phyloP scores from a whole-genome alignment of 1,140 invertebrate genomes.

The Polyergus mexicanus region DNA sequence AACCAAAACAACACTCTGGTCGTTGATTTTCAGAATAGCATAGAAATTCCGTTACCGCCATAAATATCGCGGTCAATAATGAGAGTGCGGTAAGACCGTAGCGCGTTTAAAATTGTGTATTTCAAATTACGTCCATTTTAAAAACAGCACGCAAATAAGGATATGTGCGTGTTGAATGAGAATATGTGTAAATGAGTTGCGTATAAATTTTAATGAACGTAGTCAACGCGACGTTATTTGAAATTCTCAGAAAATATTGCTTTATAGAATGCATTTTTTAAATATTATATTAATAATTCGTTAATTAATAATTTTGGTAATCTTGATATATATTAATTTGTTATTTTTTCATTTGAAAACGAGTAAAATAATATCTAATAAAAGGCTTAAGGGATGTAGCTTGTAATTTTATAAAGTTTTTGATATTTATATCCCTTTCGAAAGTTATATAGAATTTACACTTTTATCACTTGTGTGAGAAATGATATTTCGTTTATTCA shows the following conservation, averaged over 20 bases:
- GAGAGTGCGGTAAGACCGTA: background rate
- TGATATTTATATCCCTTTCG: conserved; percentile 21
- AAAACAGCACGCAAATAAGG: background rate
- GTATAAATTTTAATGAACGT: conserved; percentile 19
- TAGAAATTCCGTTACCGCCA: conserved; percentile 6
- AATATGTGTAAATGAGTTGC: background rate
- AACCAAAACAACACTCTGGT: conserved; percentile 22
- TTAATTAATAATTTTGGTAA: background rate
- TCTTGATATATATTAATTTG: background rate
- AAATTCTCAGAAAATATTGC: background rate
- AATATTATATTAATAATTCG: background rate
- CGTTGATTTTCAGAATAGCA: conserved; percentile 8
- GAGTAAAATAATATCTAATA: background rate
- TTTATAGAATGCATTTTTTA: background rate
- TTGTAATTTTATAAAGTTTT: conserved; percentile 20
- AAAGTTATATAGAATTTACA: background rate
- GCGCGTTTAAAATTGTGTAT: background rate
- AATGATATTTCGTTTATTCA: background rate
- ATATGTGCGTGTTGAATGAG: background rate
- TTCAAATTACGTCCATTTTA: conserved; percentile 3
- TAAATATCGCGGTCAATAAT: conserved; percentile 14
- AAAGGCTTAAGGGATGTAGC: background rate
- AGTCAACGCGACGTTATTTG: background rate
- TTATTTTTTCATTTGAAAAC: background rate
- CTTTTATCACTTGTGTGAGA: background rate